Evolutionary conservation across 2,113 vertebrate species (phyloP), one percentile per base, ranked within the genome.

Genomic region (Anoura caudifer): DNA sequence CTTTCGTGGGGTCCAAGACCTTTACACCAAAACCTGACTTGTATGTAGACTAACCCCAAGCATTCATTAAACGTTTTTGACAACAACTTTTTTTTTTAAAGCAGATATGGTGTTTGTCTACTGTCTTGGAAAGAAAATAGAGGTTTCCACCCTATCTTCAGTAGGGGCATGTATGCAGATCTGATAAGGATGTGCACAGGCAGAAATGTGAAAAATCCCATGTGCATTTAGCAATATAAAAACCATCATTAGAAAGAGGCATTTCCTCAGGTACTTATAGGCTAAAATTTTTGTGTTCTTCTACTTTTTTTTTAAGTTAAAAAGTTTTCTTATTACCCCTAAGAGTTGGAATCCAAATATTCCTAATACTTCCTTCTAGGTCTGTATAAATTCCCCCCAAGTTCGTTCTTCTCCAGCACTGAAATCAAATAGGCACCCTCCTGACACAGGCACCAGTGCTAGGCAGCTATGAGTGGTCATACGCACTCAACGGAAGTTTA

Each of bases 271-370:
- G 16, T 77, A 61, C 24, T 67, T 65, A 86, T 4, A 38, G 19
- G 43, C 52, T 54, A 6, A n/a, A 82, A 73, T 65, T 93, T 90
- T 80, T 65, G 47, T 75, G 11, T 61, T 84, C 9, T 69, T 50
- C 33, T 52, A 20, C 61, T 84, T 90, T 72, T 90, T 79, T 36
- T 41, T 77, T 81, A 41, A 54, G n/a, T 26, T 56, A 80, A 69
- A 54, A 84, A 92, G 59, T 3, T 47, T 83, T 83, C 63, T 38
- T 28, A 69, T 63, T 41, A 50, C 3, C 24, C 82, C 54, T 72
- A 87, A 77, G 69, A 94, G 22, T 94, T 41, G 67, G 81, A 76
- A 73, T 26, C 67, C 38, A 95, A 79, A 90, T 86, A 79, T 61
- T 47, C 20, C 36, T 69, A 81, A 59, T 52, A 85, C 5, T 88